A percentile compares a stretch with the other conserved stretches of the same genome.
phyloP scores from a whole-genome alignment of 2,888 invertebrate species.

The Tipula unca region DNA sequence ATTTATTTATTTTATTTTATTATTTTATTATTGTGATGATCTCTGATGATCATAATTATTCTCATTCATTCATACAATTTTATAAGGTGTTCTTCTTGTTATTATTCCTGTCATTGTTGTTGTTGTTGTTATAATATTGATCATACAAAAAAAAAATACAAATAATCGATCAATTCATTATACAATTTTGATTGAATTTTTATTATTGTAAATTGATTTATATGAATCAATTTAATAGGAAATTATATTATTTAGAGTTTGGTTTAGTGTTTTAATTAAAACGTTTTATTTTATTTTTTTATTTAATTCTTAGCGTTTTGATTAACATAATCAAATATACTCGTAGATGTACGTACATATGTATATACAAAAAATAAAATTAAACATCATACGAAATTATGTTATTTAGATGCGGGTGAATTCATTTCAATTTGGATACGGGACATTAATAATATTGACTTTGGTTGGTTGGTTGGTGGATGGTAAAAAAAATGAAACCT shows the following conservation, averaged over 20 bases:
- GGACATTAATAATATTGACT: background rate
- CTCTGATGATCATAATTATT: background rate
- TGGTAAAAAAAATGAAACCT: background rate
- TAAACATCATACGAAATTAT: background rate
- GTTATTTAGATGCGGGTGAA: background rate
- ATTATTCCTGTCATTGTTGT: background rate
- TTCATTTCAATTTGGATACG: background rate
- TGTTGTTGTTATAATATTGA: background rate
- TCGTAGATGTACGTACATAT: background rate
- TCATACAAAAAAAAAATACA: background rate
- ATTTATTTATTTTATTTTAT: background rate
- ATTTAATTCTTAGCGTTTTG: background rate
- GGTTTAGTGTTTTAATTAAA: background rate
- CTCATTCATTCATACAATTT: background rate
- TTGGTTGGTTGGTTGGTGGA: slow-evolving; percentile 1
- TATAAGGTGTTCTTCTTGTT: slow-evolving; percentile 2
- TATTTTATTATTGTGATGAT: background rate
- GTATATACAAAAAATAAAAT: background rate
- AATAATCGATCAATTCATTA: background rate
- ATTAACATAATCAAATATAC: background rate
- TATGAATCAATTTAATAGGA: background rate
- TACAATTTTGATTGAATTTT: slow-evolving; percentile 4
- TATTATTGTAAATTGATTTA: slow-evolving; percentile 14
- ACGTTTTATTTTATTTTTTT: background rate
- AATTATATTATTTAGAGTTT: background rate